These are phyloP conservation scores for Trichoplusia ni DNA, from an alignment of 1,140 invertebrate genomes.

Conservation along the genomic window DNA sequence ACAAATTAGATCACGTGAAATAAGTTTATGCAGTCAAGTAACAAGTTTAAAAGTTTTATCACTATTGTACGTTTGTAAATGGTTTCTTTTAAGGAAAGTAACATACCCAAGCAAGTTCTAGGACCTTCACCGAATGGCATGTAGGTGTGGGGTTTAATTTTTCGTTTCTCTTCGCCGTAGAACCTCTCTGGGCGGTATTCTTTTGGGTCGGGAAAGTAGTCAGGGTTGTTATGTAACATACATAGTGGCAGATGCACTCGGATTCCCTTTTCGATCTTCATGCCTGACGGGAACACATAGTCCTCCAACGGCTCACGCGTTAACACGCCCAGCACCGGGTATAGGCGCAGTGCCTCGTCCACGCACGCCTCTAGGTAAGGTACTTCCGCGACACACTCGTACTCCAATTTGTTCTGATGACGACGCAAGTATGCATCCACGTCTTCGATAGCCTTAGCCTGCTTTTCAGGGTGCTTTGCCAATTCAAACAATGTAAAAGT, in stretches of 20 bases:
- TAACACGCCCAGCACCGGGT: slow-evolving; percentile 44
- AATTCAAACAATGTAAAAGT: slow-evolving; percentile 80
- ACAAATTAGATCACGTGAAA: too few species aligned
- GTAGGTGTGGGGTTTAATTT: slow-evolving; percentile 41
- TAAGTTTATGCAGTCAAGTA: too few species aligned
- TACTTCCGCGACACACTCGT: slow-evolving; percentile 68
- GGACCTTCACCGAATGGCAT: slow-evolving; percentile 47
- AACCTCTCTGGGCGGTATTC: slow-evolving; percentile 86
- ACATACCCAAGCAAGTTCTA: slow-evolving; percentile 38
- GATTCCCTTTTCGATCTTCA: slow-evolving; percentile 49
- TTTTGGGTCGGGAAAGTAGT: slow-evolving; percentile 84
- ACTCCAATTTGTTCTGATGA: slow-evolving; percentile 59
- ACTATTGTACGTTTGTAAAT: too few species aligned
- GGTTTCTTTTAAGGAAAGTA: too few species aligned
- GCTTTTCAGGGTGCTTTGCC: slow-evolving; percentile 70
- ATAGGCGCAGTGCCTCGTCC: slow-evolving; percentile 53
- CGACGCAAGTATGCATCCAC: slow-evolving; percentile 72
- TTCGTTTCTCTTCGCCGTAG: slow-evolving; percentile 56
- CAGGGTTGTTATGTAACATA: slow-evolving; percentile 67
- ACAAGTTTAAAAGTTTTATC: too few species aligned
- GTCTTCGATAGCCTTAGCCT: slow-evolving; percentile 79
- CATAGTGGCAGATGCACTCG: slow-evolving; percentile 55
- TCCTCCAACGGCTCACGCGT: slow-evolving; percentile 38
- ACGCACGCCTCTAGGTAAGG: slow-evolving; percentile 48
- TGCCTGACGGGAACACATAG: slow-evolving; percentile 61